Evolutionary conservation across 2,113 vertebrate species (phyloP), one percentile per base, ranked within the genome.

Genomic region (Peromyscus polionotus): DNA sequence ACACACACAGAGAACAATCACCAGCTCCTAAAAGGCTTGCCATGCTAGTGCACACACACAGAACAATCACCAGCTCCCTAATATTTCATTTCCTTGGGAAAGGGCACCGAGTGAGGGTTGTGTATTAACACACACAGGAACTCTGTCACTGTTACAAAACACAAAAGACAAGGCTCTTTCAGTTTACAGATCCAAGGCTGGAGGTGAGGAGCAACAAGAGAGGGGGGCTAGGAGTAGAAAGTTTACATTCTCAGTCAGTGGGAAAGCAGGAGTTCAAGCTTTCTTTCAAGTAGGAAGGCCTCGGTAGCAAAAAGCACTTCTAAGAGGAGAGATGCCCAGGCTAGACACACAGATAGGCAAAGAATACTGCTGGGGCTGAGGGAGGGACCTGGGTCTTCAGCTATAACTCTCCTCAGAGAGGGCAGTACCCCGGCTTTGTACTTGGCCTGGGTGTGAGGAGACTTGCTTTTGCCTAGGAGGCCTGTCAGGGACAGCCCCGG

Each of bases 311-410:
- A 42, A 31, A 67, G n/a, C 16, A 2, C 6, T 4, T 65, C 12
- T 90, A 8, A 19, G 39, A 48, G n/a, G 33, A 70, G 11, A 75
- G 51, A 61, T 2, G 3, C n/a, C 28, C 42, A 77, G 39, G 68
- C 54, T 72, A 7, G 13, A 24, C 6, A 20, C 36, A 16, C 17
- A 51, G 45, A 54, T 7, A 11, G 0, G 16, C 10, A 0, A 12
- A 57, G 39, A 31, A 9, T 8, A 12, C 19, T 10, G 8, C 33
- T 48, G 9, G 22, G 16, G 2, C 22, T n/a, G 1, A n/a, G 33
- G 1, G 31, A 22, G 36, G 20, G 48, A 5, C 5, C 20, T 4
- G 1, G 14, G 39, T 33, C 45, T 42, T 51, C 16, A 39, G 5
- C 13, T 22, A 6, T 16, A 39, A 3, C 13, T 42, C 13, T 36